phyloP scores from a whole-genome alignment of 2,888 invertebrate genomes.

The Microplitis deprimator region DNA sequence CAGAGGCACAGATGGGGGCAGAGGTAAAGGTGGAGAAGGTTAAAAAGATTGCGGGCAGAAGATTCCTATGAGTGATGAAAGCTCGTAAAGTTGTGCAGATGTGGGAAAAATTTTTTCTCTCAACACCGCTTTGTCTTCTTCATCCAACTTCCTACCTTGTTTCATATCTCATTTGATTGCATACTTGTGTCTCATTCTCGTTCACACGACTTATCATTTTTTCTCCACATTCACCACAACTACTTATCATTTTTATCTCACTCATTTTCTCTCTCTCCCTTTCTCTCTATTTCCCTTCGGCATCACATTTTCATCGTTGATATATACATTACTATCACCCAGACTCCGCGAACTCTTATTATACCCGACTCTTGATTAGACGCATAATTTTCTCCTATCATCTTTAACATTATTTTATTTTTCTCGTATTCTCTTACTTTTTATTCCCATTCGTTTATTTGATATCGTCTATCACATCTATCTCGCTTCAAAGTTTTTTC shows the following conservation, averaged over 20 bases:
- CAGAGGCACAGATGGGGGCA: not conserved
- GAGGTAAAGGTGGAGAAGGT: not conserved
- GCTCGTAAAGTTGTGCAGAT: conserved; percentile 57
- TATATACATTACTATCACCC: not conserved
- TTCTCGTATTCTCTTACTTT: not conserved
- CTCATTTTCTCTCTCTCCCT: conserved; percentile 26
- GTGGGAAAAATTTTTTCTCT: conserved; percentile 16
- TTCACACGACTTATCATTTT: conserved; percentile 4
- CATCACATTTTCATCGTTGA: not conserved
- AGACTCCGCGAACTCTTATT: not conserved
- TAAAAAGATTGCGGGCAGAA: conserved; percentile 59
- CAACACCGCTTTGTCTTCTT: conserved; percentile 41
- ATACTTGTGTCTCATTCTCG: conserved; percentile 7
- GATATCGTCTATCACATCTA: conserved; percentile 1
- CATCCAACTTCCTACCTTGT: conserved; percentile 43
- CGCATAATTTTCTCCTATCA: conserved; percentile 56
- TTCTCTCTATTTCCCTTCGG: conserved; percentile 40
- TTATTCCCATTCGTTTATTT: not conserved
- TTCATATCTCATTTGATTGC: conserved; percentile 40
- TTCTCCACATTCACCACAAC: conserved; percentile 16
- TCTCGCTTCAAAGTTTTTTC: not conserved
- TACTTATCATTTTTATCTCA: not conserved
- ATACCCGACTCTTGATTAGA: conserved; percentile 53
- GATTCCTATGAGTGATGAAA: conserved; percentile 65
- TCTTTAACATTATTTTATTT: conserved; percentile 7